Evolutionary conservation across 2,888 invertebrate genomes (phyloP).

Genomic region (Pyrgus malvae): DNA sequence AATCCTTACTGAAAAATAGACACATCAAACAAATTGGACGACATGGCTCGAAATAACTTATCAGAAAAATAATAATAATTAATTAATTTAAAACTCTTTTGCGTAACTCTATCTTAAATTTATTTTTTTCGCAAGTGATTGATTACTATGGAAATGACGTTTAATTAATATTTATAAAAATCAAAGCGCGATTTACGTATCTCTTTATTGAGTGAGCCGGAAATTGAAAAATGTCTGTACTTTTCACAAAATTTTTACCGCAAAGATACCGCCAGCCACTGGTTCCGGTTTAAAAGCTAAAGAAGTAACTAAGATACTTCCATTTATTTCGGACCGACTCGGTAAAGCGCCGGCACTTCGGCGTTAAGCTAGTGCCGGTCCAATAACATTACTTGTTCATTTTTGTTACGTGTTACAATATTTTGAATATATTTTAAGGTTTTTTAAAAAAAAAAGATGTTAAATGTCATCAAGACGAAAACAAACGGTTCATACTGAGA

Average conservation of each 20-base stretch:
- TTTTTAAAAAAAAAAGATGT: too few species aligned
- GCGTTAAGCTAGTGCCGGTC: background rate
- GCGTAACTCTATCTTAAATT: too few species aligned
- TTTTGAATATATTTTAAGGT: background rate
- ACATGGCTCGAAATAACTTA: too few species aligned
- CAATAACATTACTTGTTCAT: conserved; percentile 7
- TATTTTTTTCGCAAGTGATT: background rate
- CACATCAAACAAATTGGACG: too few species aligned
- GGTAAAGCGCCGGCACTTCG: background rate
- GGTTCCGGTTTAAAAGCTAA: conserved; percentile 18
- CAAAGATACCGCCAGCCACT: conserved; percentile 8
- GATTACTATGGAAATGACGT: too few species aligned
- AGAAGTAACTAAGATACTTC: conserved; percentile 10
- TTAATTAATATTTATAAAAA: conserved; percentile 12
- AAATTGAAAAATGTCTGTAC: conserved; percentile 18
- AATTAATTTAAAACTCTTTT: too few species aligned
- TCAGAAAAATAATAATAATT: too few species aligned
- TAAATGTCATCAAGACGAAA: too few species aligned
- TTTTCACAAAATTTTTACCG: conserved; percentile 1
- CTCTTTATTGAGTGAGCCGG: conserved; percentile 1
- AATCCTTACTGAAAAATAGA: too few species aligned
- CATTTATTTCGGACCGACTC: conserved; percentile 4
- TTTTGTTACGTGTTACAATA: background rate
- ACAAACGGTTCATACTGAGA: too few species aligned
- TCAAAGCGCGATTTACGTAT: background rate